Conservation (phyloP, 2,113 vertebrate genomes). For the Telmatochromis bifrenatus region DNA sequence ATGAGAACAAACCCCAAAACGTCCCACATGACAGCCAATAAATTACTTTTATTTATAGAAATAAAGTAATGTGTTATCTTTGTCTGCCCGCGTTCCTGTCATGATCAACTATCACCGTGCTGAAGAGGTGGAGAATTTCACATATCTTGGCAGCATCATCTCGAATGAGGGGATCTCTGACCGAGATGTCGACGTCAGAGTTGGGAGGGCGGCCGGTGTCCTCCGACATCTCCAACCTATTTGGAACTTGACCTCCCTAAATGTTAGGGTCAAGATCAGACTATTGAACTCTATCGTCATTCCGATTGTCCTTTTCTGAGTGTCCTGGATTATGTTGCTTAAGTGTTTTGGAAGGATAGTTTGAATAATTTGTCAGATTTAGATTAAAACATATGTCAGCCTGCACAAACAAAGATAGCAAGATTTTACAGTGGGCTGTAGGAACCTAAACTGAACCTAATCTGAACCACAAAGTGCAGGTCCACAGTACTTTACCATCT, state of each 20-base stretch:
- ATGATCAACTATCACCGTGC: neutral
- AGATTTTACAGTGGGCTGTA: neutral
- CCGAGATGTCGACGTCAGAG: neutral
- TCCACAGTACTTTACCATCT: slow-evolving; percentile 5
- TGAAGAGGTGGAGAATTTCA: neutral
- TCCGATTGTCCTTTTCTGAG: neutral
- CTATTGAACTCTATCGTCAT: neutral
- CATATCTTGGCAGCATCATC: neutral
- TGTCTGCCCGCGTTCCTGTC: neutral
- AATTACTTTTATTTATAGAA: neutral
- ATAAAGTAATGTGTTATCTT: neutral
- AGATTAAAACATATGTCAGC: neutral
- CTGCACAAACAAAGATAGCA: neutral
- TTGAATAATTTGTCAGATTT: neutral
- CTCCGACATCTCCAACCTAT: neutral
- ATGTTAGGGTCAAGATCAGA: neutral
- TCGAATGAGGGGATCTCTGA: neutral
- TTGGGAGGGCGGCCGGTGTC: neutral
- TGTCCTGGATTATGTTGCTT: neutral
- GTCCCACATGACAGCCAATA: neutral
- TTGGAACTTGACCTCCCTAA: neutral
- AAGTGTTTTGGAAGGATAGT: neutral
- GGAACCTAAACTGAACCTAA: neutral
- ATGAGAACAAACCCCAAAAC: neutral
- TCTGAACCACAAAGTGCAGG: neutral